These are phyloP conservation scores for Holothuria scabra DNA, from an alignment of 53 echinoderm and acorn worm genomes.

Conservation along the genomic window DNA sequence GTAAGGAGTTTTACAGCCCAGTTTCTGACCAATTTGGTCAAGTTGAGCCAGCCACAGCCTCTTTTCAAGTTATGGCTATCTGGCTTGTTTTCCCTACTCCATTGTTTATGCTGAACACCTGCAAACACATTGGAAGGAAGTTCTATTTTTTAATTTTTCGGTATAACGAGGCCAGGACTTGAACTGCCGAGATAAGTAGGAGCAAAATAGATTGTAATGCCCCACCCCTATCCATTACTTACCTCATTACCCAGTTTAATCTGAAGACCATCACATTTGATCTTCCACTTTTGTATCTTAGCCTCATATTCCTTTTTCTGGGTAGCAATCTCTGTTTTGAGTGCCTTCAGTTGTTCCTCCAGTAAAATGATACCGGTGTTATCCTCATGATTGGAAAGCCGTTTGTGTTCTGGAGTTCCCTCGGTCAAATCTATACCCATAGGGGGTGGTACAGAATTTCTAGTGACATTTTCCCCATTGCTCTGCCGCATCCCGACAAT, in stretches of 20 bases:
- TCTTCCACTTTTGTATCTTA: slow-evolving; percentile 72
- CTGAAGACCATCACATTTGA: slow-evolving; percentile 81
- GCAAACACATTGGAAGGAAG: no score
- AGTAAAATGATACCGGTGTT: slow-evolving; percentile 11
- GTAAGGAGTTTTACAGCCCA: no score
- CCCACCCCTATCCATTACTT: neutral
- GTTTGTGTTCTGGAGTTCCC: slow-evolving; percentile 74
- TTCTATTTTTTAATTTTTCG: no score
- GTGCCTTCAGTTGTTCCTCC: slow-evolving; percentile 72
- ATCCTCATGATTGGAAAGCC: slow-evolving; percentile 32
- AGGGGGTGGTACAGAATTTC: neutral
- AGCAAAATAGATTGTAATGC: no score
- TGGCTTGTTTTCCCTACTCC: no score
- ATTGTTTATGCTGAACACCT: no score
- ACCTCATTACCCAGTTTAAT: slow-evolving; percentile 85
- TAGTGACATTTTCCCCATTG: neutral
- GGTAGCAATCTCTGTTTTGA: slow-evolving; percentile 75
- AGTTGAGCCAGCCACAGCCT: no score
- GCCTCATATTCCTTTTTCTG: slow-evolving; percentile 74
- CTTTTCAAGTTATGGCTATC: no score
- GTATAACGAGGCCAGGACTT: no score
- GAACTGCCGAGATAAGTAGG: no score
- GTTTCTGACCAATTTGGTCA: no score
- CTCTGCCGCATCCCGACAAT: slow-evolving; percentile 3
- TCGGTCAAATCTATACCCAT: slow-evolving; percentile 78